Evolutionary conservation across 2,888 invertebrate species (phyloP).

Genomic region (Peribatodes rhomboidaria): DNA sequence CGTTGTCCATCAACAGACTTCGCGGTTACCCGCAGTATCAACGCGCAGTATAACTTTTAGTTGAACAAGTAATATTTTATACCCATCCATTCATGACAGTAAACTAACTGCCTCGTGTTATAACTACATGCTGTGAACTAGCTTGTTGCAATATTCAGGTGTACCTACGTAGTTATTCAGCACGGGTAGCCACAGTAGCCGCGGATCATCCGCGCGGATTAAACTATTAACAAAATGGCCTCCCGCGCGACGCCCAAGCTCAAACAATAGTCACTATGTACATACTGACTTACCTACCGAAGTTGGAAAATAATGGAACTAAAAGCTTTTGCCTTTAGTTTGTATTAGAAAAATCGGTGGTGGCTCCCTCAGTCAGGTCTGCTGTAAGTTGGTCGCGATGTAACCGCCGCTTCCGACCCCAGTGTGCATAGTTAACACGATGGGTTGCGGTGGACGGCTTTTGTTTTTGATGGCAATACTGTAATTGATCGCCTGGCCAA

Average conservation of each 20-base stretch:
- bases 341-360: not conserved
- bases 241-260: constrained; percentile 46
- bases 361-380: too few species aligned
- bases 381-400: constrained; percentile 34
- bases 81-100: not conserved
- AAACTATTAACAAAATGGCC: constrained; percentile 81
- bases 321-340: not conserved
- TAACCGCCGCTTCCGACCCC: not conserved
- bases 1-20: too few species aligned
- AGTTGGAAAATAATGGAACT: not conserved
- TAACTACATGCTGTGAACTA: constrained; percentile 4
- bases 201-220: constrained; percentile 74
- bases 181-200: constrained; percentile 53
- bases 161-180: constrained; percentile 73
- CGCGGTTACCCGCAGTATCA: too few species aligned
- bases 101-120: not conserved
- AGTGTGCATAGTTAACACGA: constrained; percentile 56
- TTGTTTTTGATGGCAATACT: constrained; percentile 32
- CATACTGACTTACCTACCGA: not conserved
- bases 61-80: too few species aligned
- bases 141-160: constrained; percentile 70
- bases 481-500: constrained; percentile 2
- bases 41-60: too few species aligned
- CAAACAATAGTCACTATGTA: constrained; percentile 48
- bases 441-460: constrained; percentile 44